Base-by-base conservation (phyloP, 1,140 invertebrate genomes). In the Bombus superbus region DNA sequence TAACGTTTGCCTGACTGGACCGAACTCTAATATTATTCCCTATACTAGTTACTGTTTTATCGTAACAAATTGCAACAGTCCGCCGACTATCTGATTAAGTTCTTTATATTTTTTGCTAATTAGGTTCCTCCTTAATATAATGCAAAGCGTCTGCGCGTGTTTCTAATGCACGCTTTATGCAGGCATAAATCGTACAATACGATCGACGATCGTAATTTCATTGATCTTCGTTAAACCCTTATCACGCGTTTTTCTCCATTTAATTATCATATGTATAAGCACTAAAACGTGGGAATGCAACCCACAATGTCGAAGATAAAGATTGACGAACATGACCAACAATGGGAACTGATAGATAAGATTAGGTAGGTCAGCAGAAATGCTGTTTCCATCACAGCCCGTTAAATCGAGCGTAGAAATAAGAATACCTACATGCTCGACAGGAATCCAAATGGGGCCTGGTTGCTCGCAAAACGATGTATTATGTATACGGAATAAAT, bases 401-500 rank as follows among this genome's bases (percentile, higher is more conserved):
- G 92, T 90, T 92, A 93, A 93, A 93, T 92, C 91, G 92, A 92
- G 92, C 91, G 88, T 90, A 88, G 90, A 91, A 92, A 93, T 92
- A 91, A 92, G 92, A 92, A 92, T 91, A 90, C 88, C 86, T 87
- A 85, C 81, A 83, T 82, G 83, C 84, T 53, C 86, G 80, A 83
- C 75, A 79, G 83, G 80, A 74, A 84, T 86, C 64, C 76, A 77
- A 86, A 47, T 68, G 76, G 87, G 86, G 80, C 88, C 86, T 69
- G 80, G 64, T 89, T 86, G 83, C 85, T 91, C 83, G 84, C 82
- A 81, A 91, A 89, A 85, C 90, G 89, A 93, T 93, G 89, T 92
- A 93, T 93, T 93, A 93, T 93, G 91, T 93, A 93, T 93, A 90
- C 91, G 80, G 91, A 91, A 92, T 92, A 92, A 93, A 92, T 93